These are phyloP conservation scores for Muscicapa comitata DNA, from an alignment of 2,797 vertebrate genomes.

Conservation along the genomic window DNA sequence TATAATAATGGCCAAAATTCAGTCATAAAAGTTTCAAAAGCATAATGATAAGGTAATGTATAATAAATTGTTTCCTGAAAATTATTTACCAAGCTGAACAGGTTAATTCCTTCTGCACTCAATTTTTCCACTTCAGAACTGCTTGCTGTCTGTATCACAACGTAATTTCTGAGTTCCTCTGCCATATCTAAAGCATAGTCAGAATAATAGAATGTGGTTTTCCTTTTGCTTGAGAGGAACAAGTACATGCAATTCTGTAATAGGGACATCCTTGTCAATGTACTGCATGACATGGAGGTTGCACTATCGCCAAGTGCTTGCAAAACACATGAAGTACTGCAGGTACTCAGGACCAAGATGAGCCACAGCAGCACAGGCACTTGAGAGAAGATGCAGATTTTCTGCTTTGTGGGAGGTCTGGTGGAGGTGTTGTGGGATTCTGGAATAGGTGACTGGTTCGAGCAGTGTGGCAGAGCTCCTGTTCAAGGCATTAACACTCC, in stretches of 20 bases:
- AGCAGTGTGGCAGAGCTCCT: background rate
- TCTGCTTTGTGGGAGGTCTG: background rate
- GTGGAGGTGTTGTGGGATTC: background rate
- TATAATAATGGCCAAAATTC: background rate
- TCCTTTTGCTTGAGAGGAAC: background rate
- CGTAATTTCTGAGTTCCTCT: background rate
- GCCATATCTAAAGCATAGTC: background rate
- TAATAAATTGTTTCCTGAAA: background rate
- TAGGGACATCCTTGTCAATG: background rate
- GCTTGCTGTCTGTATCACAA: background rate
- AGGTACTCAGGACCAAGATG: background rate
- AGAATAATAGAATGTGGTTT: background rate
- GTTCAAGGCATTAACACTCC: background rate
- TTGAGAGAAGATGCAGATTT: background rate
- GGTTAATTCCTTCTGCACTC: background rate
- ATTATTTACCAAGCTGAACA: background rate
- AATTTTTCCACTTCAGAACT: background rate
- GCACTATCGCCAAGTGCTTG: accelerated
- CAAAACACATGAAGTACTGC: background rate
- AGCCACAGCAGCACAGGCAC: background rate
- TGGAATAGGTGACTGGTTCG: background rate
- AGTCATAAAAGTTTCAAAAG: background rate
- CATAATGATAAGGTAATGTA: background rate
- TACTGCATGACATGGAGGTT: accelerated
- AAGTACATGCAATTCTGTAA: background rate